A percentile compares a stretch with the other conserved stretches of the same genome.
Evolutionary conservation across 2,888 invertebrate genomes (phyloP).

Genomic region (Carcina quercana): DNA sequence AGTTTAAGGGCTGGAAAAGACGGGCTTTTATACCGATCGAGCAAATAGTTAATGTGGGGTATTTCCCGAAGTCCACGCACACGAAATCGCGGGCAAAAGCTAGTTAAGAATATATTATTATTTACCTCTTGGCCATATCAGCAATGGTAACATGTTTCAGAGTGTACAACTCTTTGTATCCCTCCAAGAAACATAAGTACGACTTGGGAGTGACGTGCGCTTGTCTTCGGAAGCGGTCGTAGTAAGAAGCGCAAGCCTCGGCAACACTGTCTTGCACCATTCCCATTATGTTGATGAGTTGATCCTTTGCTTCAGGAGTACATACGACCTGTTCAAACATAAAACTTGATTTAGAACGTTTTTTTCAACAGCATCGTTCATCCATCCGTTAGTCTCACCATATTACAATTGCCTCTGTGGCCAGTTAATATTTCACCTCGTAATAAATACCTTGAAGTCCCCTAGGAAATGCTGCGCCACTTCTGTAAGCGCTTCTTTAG

Average conservation of each 20-base stretch:
- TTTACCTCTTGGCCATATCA: conserved; percentile 76
- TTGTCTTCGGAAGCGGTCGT: conserved; percentile 86
- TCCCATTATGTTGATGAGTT: conserved; percentile 88
- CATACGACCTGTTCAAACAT: conserved; percentile 76
- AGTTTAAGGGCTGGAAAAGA: too few species aligned
- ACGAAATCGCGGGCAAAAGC: too few species aligned
- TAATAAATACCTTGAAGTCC: conserved; percentile 76
- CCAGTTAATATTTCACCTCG: too few species aligned
- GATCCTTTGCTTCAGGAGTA: conserved; percentile 78
- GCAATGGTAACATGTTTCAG: conserved; percentile 83
- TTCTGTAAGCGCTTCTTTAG: conserved; percentile 86
- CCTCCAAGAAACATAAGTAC: conserved; percentile 86
- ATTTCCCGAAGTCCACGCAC: too few species aligned
- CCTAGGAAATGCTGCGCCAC: conserved; percentile 86
- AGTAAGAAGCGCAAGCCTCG: conserved; percentile 82
- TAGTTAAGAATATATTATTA: too few species aligned
- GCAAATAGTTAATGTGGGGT: too few species aligned
- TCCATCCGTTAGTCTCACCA: too few species aligned
- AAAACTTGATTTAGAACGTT: too few species aligned
- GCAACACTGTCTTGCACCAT: conserved; percentile 88
- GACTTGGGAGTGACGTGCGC: conserved; percentile 94
- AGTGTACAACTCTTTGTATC: conserved; percentile 86
- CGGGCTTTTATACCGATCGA: too few species aligned
- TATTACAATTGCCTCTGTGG: too few species aligned
- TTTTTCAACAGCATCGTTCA: too few species aligned